A percentile compares a stretch with the other conserved stretches of the same genome.
Evolutionary conservation across 2,888 invertebrate genomes (phyloP).

Genomic region (Plebejus melissa): DNA sequence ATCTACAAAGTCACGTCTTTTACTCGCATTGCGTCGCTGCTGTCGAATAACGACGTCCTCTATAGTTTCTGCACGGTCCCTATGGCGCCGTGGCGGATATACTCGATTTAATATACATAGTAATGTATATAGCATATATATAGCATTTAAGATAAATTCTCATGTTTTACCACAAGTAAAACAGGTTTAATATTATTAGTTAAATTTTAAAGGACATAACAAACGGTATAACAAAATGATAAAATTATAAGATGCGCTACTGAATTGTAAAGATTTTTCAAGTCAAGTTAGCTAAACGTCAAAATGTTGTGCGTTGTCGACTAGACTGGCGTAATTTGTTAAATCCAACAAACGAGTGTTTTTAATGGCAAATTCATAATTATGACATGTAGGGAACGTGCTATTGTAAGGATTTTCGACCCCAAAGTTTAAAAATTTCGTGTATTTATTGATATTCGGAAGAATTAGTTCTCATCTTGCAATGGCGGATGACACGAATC

Average conservation of each 20-base stretch:
- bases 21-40: too few relatives aligned
- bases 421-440: slow-evolving; percentile 42
- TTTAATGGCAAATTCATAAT: slow-evolving; percentile 53
- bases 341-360: slow-evolving; percentile 63
- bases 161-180: background rate
- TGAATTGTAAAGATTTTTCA: slow-evolving; percentile 40
- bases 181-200: background rate
- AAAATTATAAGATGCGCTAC: slow-evolving; percentile 36
- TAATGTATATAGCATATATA: too few relatives aligned
- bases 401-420: slow-evolving; percentile 48
- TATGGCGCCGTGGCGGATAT: slow-evolving; percentile 3
- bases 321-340: slow-evolving; percentile 63
- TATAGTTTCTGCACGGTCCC: too few relatives aligned
- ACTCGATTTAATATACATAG: background rate
- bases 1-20: too few relatives aligned
- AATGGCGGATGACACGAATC: slow-evolving; percentile 80
- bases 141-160: background rate
- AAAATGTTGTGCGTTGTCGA: slow-evolving; percentile 75
- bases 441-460: slow-evolving; percentile 54
- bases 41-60: too few relatives aligned
- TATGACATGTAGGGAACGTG: slow-evolving; percentile 57
- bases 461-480: slow-evolving; percentile 59
- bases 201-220: background rate
- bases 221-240: background rate
- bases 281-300: slow-evolving; percentile 63